Base-by-base conservation (phyloP, 2,113 vertebrate species). In the Setophaga petechia region DNA sequence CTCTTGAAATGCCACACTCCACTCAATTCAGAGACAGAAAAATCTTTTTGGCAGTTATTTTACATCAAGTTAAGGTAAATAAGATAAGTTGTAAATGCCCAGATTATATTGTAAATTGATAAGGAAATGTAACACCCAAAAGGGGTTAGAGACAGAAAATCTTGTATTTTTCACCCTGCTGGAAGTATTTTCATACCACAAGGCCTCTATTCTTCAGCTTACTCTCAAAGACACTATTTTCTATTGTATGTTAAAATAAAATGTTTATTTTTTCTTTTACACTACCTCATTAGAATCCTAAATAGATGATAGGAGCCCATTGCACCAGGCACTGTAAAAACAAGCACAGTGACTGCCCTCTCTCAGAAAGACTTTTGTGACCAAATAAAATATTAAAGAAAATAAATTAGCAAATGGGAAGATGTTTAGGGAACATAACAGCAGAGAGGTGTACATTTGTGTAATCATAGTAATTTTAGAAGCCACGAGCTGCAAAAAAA, bases 161-260 rank as follows among this genome's bases (percentile, higher is more conserved):
- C 9, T 94, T 23, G 80, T 58, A 8, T 91, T 95, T 94, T 90
- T 39, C 15, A 66, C 31, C 23, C 73, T 75, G 6, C 28, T 91
- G 33, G 23, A 75, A 79, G 21, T 91, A 63, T 84, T 95, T 92
- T 84, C 17, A 30, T 89, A 78, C 31, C 52, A 94, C 75, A 95
- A 87, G 72, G 54, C 44, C 25, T 73, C 73, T 84, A 20, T 95
- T 96, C 61, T 95, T 92, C 49, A 62, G 28, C 44, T 72, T 76
- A 23, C n/a, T 95, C n/a, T 92, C 71, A 58, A 76, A 79, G 35
- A 52, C 66, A 11, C 16, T 68, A 4, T 52, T 92, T 93, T 84
- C 80, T 92, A 84, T 93, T 95, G 94, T 88, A 94, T 59, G 35
- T 67, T 87, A 68, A 92, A 82, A 91, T 68, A 63, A 86, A 81